phyloP scores from a whole-genome alignment of 2,113 vertebrate species.

The Nyctibius bracteatus region DNA sequence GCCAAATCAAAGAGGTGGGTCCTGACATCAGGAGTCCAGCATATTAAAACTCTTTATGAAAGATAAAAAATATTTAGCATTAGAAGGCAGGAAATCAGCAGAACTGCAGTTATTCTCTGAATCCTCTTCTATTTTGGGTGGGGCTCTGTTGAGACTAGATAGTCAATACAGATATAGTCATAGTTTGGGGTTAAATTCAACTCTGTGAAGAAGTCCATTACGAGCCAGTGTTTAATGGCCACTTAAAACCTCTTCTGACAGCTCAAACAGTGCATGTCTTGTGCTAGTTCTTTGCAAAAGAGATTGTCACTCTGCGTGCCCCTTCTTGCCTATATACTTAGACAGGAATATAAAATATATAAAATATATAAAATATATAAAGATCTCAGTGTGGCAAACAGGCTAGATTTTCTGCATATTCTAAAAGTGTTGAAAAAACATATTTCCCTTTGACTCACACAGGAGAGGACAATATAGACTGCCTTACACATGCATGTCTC shows the following conservation, averaged over 20 bases:
- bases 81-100: not conserved
- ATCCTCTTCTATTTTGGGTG: not conserved
- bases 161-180: not conserved
- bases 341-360: not conserved
- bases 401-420: not conserved
- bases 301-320: not conserved
- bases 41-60: not conserved
- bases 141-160: not conserved
- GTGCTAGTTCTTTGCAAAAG: not conserved
- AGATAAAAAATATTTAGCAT: not conserved
- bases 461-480: not conserved
- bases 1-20: not conserved
- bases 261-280: not conserved
- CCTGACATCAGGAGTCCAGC: not conserved
- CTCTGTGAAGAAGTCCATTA: not conserved
- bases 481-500: not conserved
- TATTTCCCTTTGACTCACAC: not conserved
- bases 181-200: not conserved
- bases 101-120: not conserved
- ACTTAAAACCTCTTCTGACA: not conserved
- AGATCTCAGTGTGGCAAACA: not conserved
- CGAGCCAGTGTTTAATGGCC: not conserved
- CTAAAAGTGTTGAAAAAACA: not conserved
- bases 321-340: not conserved
- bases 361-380: not conserved